phyloP scores from a whole-genome alignment of 2,888 invertebrate species.

The Chymomyza amoena region DNA sequence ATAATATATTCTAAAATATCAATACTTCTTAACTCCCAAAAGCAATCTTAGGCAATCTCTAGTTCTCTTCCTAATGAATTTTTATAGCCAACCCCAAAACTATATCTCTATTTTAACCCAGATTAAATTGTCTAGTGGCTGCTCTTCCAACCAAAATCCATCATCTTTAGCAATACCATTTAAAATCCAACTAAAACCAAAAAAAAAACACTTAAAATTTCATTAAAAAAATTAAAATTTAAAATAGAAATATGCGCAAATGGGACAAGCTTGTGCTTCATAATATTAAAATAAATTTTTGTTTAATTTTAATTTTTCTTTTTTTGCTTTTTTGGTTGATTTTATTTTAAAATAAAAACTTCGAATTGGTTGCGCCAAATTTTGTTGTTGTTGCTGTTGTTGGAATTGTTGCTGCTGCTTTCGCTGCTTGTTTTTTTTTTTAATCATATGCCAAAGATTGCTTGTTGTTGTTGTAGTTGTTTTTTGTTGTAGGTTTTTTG shows the following conservation, averaged over 20 bases:
- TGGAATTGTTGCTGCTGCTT: constrained; percentile 13
- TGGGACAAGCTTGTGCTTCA: background rate
- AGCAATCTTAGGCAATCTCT: too few species aligned
- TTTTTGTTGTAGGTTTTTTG: constrained; percentile 20
- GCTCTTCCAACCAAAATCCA: background rate
- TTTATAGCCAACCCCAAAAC: too few species aligned
- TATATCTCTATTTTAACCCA: too few species aligned
- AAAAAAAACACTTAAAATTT: background rate
- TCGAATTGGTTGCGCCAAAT: constrained; percentile 1
- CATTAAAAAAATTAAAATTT: constrained; percentile 1
- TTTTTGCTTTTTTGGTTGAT: background rate
- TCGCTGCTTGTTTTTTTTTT: constrained; percentile 17
- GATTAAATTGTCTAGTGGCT: too few species aligned
- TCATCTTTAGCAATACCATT: background rate
- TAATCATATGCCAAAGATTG: constrained; percentile 13
- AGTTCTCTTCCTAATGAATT: too few species aligned
- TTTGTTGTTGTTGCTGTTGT: constrained; percentile 8
- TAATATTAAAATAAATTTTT: background rate
- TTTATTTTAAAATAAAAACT: background rate
- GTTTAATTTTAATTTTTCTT: constrained; percentile 1
- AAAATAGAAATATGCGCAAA: background rate
- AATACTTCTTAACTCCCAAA: too few species aligned
- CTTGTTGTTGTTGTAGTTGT: constrained; percentile 25
- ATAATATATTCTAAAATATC: too few species aligned
- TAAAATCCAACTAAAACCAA: background rate